Evolutionary conservation across 2,113 vertebrate species (phyloP), one percentile per base, ranked within the genome.

Genomic region (Tiliqua scincoides): DNA sequence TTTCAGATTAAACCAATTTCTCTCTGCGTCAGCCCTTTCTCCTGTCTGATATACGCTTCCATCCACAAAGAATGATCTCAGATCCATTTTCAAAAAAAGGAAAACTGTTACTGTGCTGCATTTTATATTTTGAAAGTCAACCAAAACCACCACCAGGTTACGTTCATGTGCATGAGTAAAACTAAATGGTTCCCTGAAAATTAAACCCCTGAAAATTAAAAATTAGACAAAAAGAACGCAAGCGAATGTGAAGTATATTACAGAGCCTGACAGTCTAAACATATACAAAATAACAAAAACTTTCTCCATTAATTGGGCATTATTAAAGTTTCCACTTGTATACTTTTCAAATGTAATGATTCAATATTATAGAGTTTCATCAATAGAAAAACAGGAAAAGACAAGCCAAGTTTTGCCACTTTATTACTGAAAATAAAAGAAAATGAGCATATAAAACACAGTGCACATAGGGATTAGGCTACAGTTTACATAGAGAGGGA

Each of bases 81-180:
- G 68, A 76, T 82, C 0, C 0, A 80, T 92, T 78, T 73, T 77
- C 32, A 37, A 54, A 21, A 30, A 14, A 18, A 57, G 18, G n/a
- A 94, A 87, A 68, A 82, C 87, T 81, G 30, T 74, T 87, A 91
- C 21, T 94, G 82, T 92, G 73, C 61, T 81, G 90, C 27, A 86
- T 80, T 93, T 84, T 79, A 27, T 82, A 79, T 85, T 92, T 86
- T 93, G 91, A 93, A 93, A 91, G 75, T 82, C 85, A 91, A 92
- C 89, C 94, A 94, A 95, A 95, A 95, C 94, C 93, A 95, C 87
- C 54, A 86, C 75, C 87, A 89, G 79, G 84, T 93, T 89, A 88
- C 27, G 54, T 94, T 95, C 93, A 90, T 86, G 71, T 1, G 43
- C 91, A 85, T 59, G 62, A 83, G 81, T 86, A 87, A 85, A 92